Evolutionary conservation across 2,113 vertebrate species (phyloP).

Genomic region (Brachionichthys hirsutus): DNA sequence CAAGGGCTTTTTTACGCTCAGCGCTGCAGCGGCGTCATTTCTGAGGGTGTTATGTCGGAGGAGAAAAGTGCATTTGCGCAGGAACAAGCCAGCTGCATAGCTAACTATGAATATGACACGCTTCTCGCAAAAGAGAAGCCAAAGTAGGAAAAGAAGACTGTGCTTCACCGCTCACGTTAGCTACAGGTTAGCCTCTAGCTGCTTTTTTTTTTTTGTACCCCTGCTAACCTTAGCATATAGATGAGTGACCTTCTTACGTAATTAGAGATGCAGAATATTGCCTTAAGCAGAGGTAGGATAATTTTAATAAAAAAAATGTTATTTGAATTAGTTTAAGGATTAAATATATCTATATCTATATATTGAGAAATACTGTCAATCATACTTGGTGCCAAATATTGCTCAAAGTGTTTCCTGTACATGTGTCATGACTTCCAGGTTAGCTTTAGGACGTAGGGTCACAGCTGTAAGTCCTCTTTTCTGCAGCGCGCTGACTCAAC

Average conservation of each 20-base stretch:
- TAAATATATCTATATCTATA: too few species aligned
- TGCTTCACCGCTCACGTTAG: constrained; percentile 25
- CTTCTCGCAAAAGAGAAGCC: constrained; percentile 39
- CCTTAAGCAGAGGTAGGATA: constrained; percentile 57
- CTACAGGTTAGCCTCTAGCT: constrained; percentile 38
- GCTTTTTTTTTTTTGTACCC: constrained; percentile 30
- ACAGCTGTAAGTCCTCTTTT: constrained; percentile 43
- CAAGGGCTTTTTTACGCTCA: constrained; percentile 75
- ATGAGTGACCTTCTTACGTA: constrained; percentile 24
- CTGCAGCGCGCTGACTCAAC: constrained; percentile 54
- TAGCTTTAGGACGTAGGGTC: constrained; percentile 53
- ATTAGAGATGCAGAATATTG: constrained; percentile 46
- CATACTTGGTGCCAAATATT: constrained; percentile 61
- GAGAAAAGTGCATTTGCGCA: constrained; percentile 58
- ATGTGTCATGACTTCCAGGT: constrained; percentile 51
- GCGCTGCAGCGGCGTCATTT: constrained; percentile 44
- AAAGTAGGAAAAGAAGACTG: constrained; percentile 27
- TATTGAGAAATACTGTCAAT: constrained; percentile 40
- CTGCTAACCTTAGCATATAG: constrained; percentile 43
- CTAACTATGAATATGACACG: constrained; percentile 32
- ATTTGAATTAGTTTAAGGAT: constrained; percentile 47
- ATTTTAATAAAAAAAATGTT: constrained; percentile 13
- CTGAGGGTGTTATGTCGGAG: constrained; percentile 44
- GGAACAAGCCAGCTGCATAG: constrained; percentile 60
- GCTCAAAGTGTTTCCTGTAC: constrained; percentile 48